Evolutionary conservation across 64 coral and sea anemone species (phyloP).

Genomic region (Montipora capricornis): DNA sequence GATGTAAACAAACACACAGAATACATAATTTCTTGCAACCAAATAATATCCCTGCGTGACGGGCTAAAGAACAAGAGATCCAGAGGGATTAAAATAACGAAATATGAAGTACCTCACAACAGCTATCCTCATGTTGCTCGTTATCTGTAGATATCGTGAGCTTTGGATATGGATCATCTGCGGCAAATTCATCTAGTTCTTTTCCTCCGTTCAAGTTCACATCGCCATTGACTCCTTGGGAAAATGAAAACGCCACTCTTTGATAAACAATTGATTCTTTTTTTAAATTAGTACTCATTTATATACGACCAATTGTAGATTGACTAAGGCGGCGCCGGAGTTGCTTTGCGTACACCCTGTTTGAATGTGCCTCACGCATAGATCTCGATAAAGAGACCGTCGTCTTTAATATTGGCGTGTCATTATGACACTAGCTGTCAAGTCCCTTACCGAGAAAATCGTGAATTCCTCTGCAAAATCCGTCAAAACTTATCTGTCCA

Average conservation of each 20-base stretch:
- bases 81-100: constrained; percentile 1
- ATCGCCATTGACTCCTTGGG: constrained; percentile 33
- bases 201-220: constrained; percentile 3
- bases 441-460: constrained; percentile 90
- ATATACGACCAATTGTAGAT: no score
- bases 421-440: neutral
- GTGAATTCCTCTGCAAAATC: constrained; percentile 89
- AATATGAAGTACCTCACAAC: constrained; percentile 81
- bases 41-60: neutral
- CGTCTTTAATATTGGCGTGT: neutral
- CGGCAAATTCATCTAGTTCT: constrained; percentile 1
- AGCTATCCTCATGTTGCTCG: constrained; percentile 79
- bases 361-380: no score
- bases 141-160: constrained; percentile 3
- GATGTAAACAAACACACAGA: constrained; percentile 2
- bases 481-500: constrained; percentile 91
- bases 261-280: neutral
- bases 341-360: neutral
- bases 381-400: neutral
- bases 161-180: constrained; percentile 25
- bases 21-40: neutral
- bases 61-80: neutral
- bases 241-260: neutral
- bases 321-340: neutral
- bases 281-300: no score